phyloP scores from a whole-genome alignment of 2,888 invertebrate species.

The Pediacus dermestoides region DNA sequence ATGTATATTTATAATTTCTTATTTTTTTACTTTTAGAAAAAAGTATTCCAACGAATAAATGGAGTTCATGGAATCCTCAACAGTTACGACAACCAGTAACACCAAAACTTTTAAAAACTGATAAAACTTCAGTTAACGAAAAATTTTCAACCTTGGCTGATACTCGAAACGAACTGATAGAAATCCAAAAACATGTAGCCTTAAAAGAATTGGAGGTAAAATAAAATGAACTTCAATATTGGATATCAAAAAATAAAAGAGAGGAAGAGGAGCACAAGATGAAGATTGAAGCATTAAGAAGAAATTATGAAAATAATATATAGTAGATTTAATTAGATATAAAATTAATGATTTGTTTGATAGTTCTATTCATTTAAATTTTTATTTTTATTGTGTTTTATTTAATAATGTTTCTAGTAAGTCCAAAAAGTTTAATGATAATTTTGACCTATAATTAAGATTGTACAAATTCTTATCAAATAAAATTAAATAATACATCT shows the following conservation, averaged over 20 bases:
- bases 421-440: too few relatives aligned
- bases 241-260: background rate
- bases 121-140: background rate
- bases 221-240: constrained; percentile 4
- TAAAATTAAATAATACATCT: too few relatives aligned
- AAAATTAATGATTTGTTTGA: too few relatives aligned
- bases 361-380: too few relatives aligned
- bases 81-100: background rate
- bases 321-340: too few relatives aligned
- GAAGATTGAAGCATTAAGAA: constrained; percentile 1
- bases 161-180: background rate
- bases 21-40: background rate
- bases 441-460: too few relatives aligned
- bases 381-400: too few relatives aligned
- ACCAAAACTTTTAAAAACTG: constrained; percentile 2
- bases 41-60: background rate
- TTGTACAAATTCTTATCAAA: too few relatives aligned
- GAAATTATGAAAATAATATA: too few relatives aligned
- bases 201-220: constrained; percentile 2
- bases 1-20: background rate
- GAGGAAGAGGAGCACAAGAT: background rate
- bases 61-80: background rate
- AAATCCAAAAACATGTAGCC: constrained; percentile 1
- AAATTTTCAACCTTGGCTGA: constrained; percentile 3
- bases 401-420: too few relatives aligned